Base-by-base conservation (phyloP, 2,888 invertebrate genomes). In the Lacanobia wlatinum region DNA sequence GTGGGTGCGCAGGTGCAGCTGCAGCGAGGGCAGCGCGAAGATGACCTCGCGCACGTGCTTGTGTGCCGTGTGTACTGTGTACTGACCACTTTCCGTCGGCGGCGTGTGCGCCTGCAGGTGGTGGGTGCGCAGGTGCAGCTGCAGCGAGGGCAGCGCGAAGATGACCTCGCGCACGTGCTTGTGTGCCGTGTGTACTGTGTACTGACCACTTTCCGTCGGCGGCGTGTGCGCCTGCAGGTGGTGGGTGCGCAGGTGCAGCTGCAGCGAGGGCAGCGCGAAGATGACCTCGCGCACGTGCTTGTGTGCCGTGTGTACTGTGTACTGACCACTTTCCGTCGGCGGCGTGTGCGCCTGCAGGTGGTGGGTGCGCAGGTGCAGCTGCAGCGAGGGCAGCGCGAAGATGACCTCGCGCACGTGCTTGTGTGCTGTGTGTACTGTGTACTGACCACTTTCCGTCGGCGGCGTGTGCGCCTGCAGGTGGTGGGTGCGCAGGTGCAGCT, bases 181-280 rank as follows among this genome's bases (percentile, higher is more conserved):
- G 38, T 21, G 12, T 46, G 21, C 52, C 43, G 34, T 34, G 34
- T 43, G 60, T 60, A 60, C 43, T 43, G 56, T 28, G 55, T 21
- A 64, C 80, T 72, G 66, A 92, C 93, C 94, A 81, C 93, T 97
- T 96, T 97, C 92, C 90, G 96, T 97, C 50, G 99, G 34, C 34
- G 34, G 34, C 34, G 34, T 34, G 34, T 34, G 34, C 34, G 34
- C 34, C 34, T 34, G 34, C 81, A 98, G 95, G 92, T 99, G 99
- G 90, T 98, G 98, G 6, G 99, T 99, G 94, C 99, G 98, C 82
- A 99, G 97, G 90, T 99, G 98, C 89, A 99, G 96, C 95, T 99
- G 99, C 89, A 99, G 96, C 75, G 98, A 98, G 0, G 99, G 99
- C 89, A 99, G 96, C 43, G 99, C 98, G 96, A 99, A 99, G 92